Base-by-base conservation (phyloP, 2,113 vertebrate species). In the Coturnix japonica region DNA sequence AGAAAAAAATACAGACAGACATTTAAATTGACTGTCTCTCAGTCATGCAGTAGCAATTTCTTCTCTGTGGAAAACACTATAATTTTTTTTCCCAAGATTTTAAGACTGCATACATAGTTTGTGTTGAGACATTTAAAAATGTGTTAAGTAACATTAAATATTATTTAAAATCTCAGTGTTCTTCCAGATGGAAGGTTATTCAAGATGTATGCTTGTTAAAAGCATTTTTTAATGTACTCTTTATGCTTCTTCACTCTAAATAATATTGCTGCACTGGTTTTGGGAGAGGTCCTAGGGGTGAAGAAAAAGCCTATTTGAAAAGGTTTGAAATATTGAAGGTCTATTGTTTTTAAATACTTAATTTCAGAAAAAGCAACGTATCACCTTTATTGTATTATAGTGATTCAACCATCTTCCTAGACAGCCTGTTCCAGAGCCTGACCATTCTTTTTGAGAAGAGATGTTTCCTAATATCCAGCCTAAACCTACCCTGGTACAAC, bases 21-120 rank as follows among this genome's bases (percentile, higher is more conserved):
- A 91, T 95, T 95, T 97, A 97, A 97, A 97, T 95, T 95, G 74
- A 81, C 96, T 97, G 91, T 89, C 61, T 93, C 81, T 96, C 94
- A 90, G 61, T 51, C 39, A 87, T 73, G 56, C 17, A 59, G 61
- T 39, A 91, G 80, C 73, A 91, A 90, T 83, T 75, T 89, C 81
- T 93, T 91, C 71, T 95, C 95, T 65, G 81, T 65, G 75, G 81
- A 96, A 95, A 95, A 96, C 79, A 93, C 93, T 93, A 9, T 2
- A 30, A 20, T 21, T 95, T 88, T 37, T 37, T 65, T 54, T n/a
- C 56, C 35, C 35, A 69, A 76, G 66, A n/a, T 41, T 75, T 81
- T 81, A 81, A 65, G 31, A 81, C 66, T 90, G 76, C 93, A 90
- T 90, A 97, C 97, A 75, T 37, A 84, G 92, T 81, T 90, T 87